Percentiles rank a stretch among this genome's conserved stretches.
These are phyloP conservation scores for Lordiphosa collinella DNA, from an alignment of 1,140 invertebrate species.

Conservation along the genomic window DNA sequence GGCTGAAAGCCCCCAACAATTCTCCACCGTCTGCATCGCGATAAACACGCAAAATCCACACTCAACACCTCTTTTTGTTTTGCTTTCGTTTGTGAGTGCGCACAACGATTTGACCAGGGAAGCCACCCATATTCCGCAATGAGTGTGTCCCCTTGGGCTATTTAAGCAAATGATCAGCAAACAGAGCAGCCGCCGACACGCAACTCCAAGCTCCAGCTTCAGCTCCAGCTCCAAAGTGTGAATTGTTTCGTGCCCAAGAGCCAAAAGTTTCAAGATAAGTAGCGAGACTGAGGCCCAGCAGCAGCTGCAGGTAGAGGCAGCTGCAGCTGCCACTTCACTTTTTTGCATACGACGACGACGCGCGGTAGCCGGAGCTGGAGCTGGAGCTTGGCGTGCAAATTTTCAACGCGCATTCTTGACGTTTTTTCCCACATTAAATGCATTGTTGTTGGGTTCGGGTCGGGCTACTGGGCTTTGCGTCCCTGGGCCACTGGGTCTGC, in stretches of 20 bases:
- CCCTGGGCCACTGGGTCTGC: slow-evolving; percentile 12
- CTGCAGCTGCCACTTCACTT: background rate
- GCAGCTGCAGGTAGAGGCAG: background rate
- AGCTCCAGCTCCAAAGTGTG: slow-evolving; percentile 46
- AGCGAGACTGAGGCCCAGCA: background rate
- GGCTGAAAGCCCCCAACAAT: slow-evolving; percentile 50
- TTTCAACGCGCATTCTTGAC: slow-evolving; percentile 68
- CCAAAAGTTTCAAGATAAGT: background rate
- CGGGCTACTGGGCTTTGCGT: slow-evolving; percentile 36
- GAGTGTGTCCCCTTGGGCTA: slow-evolving; percentile 61
- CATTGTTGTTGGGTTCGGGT: slow-evolving; percentile 46
- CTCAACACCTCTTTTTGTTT: slow-evolving; percentile 40
- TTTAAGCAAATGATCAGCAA: slow-evolving; percentile 74
- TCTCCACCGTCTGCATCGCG: slow-evolving; percentile 46
- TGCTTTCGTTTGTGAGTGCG: slow-evolving; percentile 22
- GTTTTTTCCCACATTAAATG: slow-evolving; percentile 77
- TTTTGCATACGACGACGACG: no score
- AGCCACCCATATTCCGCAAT: slow-evolving; percentile 74
- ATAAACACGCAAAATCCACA: slow-evolving; percentile 71
- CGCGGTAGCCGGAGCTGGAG: slow-evolving; percentile 1
- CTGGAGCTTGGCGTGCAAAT: slow-evolving; percentile 47
- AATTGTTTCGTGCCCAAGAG: slow-evolving; percentile 71
- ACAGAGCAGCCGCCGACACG: slow-evolving; percentile 59
- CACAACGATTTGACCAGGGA: slow-evolving; percentile 38
- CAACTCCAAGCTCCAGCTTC: slow-evolving; percentile 24